A percentile compares a stretch with the other conserved stretches of the same genome.
phyloP scores from a whole-genome alignment of 2,888 invertebrate genomes.

The Aspidapion aeneum region DNA sequence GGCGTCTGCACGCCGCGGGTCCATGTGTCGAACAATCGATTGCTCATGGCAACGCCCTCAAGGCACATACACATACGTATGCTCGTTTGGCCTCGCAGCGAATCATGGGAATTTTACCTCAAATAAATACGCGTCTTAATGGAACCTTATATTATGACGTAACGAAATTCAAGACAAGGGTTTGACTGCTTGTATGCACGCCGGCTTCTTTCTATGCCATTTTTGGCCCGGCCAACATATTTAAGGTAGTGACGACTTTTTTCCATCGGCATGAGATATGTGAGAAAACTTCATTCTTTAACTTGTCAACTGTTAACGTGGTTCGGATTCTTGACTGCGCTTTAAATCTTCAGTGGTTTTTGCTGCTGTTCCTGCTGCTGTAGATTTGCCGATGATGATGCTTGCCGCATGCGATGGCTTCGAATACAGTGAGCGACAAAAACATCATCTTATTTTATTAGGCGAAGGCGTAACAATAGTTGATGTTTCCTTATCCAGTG shows the following conservation, averaged over 20 bases:
- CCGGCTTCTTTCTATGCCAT: constrained; percentile 21
- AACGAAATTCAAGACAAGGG: neutral
- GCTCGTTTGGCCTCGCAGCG: too few relatives aligned
- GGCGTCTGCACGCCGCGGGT: too few relatives aligned
- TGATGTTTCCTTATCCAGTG: too few relatives aligned
- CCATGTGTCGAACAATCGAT: too few relatives aligned
- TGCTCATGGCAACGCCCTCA: too few relatives aligned
- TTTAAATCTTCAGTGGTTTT: neutral
- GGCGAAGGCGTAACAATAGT: constrained; percentile 22
- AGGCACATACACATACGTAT: too few relatives aligned
- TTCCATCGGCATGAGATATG: constrained; percentile 20
- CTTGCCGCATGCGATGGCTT: too few relatives aligned
- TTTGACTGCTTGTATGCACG: neutral
- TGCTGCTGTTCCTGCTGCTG: too few relatives aligned
- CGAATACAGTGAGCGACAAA: too few relatives aligned
- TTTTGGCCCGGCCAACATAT: constrained; percentile 28
- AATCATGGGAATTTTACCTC: too few relatives aligned
- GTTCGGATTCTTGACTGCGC: constrained; percentile 22
- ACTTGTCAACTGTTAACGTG: constrained; percentile 14
- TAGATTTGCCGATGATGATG: too few relatives aligned
- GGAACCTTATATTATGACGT: neutral
- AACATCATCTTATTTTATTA: constrained; percentile 21
- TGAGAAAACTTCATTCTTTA: constrained; percentile 27
- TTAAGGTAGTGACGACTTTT: constrained; percentile 20
- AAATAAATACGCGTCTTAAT: too few relatives aligned